Base-by-base conservation (phyloP, 2,797 vertebrate species). In the Melanotaenia parkinsoni region DNA sequence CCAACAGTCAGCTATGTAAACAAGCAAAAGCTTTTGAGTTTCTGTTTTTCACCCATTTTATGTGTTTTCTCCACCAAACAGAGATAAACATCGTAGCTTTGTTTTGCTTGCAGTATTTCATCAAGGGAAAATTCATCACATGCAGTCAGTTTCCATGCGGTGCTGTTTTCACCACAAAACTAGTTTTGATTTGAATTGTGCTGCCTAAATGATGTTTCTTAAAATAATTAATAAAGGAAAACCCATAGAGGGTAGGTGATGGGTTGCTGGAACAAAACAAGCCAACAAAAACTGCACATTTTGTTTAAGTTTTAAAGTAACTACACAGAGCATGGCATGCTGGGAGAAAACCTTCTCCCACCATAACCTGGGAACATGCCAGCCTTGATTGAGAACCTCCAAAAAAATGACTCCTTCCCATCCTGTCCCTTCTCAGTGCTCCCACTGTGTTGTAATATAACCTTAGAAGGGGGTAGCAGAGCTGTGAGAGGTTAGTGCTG, bases 361-460 rank as follows among this genome's bases (percentile, higher is more conserved):
- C 84, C 76, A 80, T 72, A 90, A 88, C 85, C 85, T 93, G 93
- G 92, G 92, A 93, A 93, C 93, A 92, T 89, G 90, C 92, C 90
- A 89, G 85, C 74, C 84, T 82, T 86, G 85, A 89, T 86, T 83
- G 89, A 92, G 89, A 92, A 93, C 88, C 77, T 87, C 86, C 79
- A 90, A 92, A 50, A 93, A 89, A 92, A 90, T 89, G 85, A 62
- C 69, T 79, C 65, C 69, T 80, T 88, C 76, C 80, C 87, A 79
- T 89, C 72, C 79, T 86, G 83, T 75, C 37, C 80, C 82, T 85
- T 90, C 78, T 79, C 85, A 32, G 83, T 88, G 79, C 89, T 85
- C 94, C 93, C 74, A 79, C 93, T 91, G 94, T 89, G 93, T 86
- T 90, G 88, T 92, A 95, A 95, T 95, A 95, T 94, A 89, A 91